Percentiles rank a stretch among this genome's conserved stretches.
Evolutionary conservation across 2,888 invertebrate species (phyloP).

Genomic region (Hyposoter dolosus): DNA sequence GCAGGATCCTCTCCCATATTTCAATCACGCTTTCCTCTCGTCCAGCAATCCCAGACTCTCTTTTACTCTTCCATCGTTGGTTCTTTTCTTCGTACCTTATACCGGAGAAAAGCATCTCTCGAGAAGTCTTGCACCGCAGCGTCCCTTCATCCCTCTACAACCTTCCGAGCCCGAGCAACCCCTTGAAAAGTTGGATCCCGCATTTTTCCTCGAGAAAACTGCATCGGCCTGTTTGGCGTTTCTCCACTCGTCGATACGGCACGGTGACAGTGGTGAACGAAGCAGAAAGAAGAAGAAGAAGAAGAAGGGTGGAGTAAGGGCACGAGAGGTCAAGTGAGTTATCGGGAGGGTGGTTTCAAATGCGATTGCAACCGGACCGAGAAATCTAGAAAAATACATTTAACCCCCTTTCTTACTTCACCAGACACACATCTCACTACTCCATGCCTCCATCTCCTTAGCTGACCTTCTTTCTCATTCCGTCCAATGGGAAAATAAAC

Average conservation of each 20-base stretch:
- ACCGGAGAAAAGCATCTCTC: slow-evolving; percentile 37
- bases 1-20: slow-evolving; percentile 66
- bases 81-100: slow-evolving; percentile 35
- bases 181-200: slow-evolving; percentile 70
- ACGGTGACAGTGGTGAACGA: neutral
- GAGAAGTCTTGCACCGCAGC: slow-evolving; percentile 14
- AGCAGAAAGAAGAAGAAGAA: neutral
- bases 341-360: slow-evolving; percentile 70
- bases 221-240: slow-evolving; percentile 48
- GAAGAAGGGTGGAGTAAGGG: slow-evolving; percentile 7
- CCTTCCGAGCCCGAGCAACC: slow-evolving; percentile 17
- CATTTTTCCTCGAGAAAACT: slow-evolving; percentile 69
- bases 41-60: slow-evolving; percentile 48
- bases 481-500: slow-evolving; percentile 43
- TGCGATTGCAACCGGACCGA: slow-evolving; percentile 63
- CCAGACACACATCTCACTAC: neutral
- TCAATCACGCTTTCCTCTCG: slow-evolving; percentile 67
- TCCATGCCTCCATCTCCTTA: neutral
- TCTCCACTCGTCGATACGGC: slow-evolving; percentile 29
- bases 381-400: slow-evolving; percentile 73
- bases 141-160: slow-evolving; percentile 31
- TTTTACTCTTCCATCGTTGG: slow-evolving; percentile 28
- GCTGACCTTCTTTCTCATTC: slow-evolving; percentile 2
- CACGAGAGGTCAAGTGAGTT: slow-evolving; percentile 72
- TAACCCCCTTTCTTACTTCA: slow-evolving; percentile 54